These are phyloP conservation scores for Ploceus nigricollis DNA, from an alignment of 2,113 vertebrate species.

Conservation along the genomic window DNA sequence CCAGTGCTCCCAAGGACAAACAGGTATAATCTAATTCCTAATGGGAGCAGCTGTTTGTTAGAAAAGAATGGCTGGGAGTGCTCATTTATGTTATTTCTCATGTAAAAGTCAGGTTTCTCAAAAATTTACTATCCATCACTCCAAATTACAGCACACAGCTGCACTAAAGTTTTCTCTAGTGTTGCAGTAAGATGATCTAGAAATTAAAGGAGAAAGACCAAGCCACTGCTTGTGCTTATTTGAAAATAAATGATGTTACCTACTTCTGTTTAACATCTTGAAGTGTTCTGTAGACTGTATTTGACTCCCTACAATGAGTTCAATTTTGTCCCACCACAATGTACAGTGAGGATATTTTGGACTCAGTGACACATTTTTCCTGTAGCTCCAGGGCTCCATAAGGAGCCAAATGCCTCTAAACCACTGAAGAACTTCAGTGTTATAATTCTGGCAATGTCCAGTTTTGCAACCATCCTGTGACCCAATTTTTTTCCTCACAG, in stretches of 20 bases:
- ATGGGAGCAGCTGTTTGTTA: neutral
- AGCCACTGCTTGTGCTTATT: neutral
- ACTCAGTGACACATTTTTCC: neutral
- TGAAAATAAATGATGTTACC: neutral
- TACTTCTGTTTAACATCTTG: neutral
- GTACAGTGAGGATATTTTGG: neutral
- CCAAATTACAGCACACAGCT: neutral
- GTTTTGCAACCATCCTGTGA: neutral
- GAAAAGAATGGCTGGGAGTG: neutral
- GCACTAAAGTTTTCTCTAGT: neutral
- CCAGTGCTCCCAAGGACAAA: neutral
- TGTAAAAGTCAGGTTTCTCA: neutral
- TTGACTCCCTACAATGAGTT: neutral
- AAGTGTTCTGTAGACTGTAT: neutral
- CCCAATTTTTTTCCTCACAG: neutral
- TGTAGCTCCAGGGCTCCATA: neutral
- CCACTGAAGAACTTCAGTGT: neutral
- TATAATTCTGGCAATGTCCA: neutral
- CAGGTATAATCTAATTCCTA: neutral
- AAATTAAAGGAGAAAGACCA: neutral
- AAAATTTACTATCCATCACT: neutral
- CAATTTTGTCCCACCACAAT: neutral
- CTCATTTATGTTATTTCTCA: neutral
- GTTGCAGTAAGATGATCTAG: neutral
- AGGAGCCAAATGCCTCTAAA: neutral